These are phyloP conservation scores for Bombus balteatus DNA, from an alignment of 1,140 invertebrate genomes.

Conservation along the genomic window DNA sequence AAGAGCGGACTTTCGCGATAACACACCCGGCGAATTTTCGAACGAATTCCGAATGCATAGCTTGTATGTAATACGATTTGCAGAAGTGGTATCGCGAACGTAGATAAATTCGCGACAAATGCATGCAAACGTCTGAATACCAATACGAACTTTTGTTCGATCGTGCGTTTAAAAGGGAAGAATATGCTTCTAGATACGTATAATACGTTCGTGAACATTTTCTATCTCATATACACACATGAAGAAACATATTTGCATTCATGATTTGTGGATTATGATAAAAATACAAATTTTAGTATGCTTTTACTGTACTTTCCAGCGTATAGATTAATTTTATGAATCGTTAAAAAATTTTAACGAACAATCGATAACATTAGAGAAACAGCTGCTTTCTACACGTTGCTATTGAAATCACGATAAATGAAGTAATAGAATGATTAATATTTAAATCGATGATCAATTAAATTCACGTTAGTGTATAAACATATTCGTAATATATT, in stretches of 20 bases:
- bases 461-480: not conserved
- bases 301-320: not conserved
- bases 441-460: not conserved
- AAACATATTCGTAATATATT: not conserved
- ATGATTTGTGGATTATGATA: not conserved
- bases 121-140: conserved; percentile 22
- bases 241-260: not conserved
- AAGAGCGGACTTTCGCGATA: not conserved
- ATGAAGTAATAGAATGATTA: not conserved
- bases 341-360: no score
- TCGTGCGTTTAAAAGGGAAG: not conserved
- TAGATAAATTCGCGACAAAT: conserved; percentile 37
- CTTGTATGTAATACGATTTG: conserved; percentile 25
- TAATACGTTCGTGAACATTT: not conserved
- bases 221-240: not conserved
- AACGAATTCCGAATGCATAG: conserved; percentile 27
- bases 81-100: conserved; percentile 20
- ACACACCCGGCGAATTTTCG: not conserved
- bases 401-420: no score
- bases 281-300: not conserved
- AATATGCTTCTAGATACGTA: not conserved
- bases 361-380: no score
- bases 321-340: no score
- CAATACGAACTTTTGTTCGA: conserved; percentile 8
- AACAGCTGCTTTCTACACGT: no score